Percentiles rank a stretch among this genome's conserved stretches.
Conservation (phyloP, 2,888 invertebrate species). For the Latrodectus elegans region DNA sequence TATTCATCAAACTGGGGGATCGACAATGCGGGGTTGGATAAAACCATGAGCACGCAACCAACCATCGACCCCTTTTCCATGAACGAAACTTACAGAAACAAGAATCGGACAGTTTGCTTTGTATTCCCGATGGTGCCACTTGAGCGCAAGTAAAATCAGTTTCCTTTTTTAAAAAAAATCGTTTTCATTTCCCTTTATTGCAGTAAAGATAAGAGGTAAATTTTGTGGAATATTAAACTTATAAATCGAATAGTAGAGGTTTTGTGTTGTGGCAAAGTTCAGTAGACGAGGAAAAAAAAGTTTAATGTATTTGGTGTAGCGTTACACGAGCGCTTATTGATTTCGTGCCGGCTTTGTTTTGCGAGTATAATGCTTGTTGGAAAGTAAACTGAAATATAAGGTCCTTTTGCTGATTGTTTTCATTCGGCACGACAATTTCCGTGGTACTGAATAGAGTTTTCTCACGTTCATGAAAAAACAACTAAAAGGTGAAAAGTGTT, state of each 20-base stretch:
- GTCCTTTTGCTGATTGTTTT: constrained; percentile 16
- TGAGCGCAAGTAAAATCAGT: too few relatives aligned
- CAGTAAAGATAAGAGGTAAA: too few relatives aligned
- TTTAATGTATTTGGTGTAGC: not conserved
- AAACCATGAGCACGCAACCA: constrained; percentile 54
- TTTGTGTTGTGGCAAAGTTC: too few relatives aligned
- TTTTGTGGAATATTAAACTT: too few relatives aligned
- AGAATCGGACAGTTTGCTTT: not conserved
- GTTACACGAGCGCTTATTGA: constrained; percentile 7
- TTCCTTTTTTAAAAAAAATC: too few relatives aligned
- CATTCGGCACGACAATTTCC: constrained; percentile 21
- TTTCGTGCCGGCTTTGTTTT: constrained; percentile 15
- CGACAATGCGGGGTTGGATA: constrained; percentile 11
- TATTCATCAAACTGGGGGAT: constrained; percentile 50
- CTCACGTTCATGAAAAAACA: constrained; percentile 13
- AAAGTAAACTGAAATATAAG: constrained; percentile 11
- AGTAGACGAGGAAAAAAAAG: too few relatives aligned
- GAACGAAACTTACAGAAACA: not conserved
- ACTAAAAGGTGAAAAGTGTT: constrained; percentile 15
- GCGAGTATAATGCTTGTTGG: not conserved
- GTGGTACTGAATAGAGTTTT: not conserved
- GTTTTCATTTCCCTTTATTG: too few relatives aligned
- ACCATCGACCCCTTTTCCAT: constrained; percentile 54
- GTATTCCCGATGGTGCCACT: too few relatives aligned
- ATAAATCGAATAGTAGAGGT: too few relatives aligned